These are phyloP conservation scores for Heteromurus nitidus DNA, from an alignment of 2,888 invertebrate genomes.

Conservation along the genomic window DNA sequence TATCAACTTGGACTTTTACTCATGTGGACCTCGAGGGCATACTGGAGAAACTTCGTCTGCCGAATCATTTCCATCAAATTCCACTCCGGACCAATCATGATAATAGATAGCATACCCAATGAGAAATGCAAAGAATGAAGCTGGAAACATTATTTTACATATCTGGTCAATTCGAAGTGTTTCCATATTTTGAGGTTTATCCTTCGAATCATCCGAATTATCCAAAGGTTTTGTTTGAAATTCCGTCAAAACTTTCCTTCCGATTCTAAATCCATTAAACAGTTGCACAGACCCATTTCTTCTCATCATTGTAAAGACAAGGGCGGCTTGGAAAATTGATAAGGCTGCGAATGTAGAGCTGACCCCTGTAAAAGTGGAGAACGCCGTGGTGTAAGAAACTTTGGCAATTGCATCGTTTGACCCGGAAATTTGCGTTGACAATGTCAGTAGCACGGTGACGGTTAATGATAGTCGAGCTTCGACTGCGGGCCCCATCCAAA, in stretches of 20 bases:
- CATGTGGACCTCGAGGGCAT: too few species aligned
- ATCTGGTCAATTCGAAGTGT: conserved; percentile 25
- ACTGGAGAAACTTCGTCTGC: too few species aligned
- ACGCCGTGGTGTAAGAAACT: conserved; percentile 39
- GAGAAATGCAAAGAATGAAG: not conserved
- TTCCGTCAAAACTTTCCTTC: not conserved
- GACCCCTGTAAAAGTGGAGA: conserved; percentile 25
- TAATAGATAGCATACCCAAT: not conserved
- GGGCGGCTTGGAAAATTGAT: conserved; percentile 46
- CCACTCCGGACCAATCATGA: not conserved
- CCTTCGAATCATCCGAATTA: not conserved
- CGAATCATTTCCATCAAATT: too few species aligned
- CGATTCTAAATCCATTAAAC: too few species aligned
- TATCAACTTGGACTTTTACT: too few species aligned
- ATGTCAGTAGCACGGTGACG: conserved; percentile 53
- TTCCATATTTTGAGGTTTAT: not conserved
- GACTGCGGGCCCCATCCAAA: conserved; percentile 54
- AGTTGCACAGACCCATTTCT: too few species aligned
- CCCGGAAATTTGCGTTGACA: conserved; percentile 40
- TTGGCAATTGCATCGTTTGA: conserved; percentile 14
- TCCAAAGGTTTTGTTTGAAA: not conserved
- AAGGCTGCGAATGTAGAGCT: conserved; percentile 28
- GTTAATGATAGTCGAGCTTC: conserved; percentile 62
- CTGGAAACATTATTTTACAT: conserved; percentile 49
- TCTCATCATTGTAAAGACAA: conserved; percentile 26